Base-by-base conservation (phyloP, 2,888 invertebrate genomes). In the Drosophila aldrichi region DNA sequence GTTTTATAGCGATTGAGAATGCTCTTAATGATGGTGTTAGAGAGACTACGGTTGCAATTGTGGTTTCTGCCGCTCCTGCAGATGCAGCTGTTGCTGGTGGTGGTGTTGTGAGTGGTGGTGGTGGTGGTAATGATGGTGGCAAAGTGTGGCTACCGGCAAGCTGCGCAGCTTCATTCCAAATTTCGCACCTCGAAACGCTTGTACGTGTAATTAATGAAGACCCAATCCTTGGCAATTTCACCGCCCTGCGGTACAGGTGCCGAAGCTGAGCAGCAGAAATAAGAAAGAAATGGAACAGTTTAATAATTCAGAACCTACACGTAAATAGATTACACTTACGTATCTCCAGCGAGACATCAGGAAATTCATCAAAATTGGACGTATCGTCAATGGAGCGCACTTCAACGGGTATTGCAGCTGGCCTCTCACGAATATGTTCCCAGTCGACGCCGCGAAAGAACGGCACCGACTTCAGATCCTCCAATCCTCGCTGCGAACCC, bases 121-220 rank as follows among this genome's bases (percentile, higher is more conserved):
- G 67, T 61, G 54, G 56, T 61, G 56, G 22, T 57, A 59, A 44
- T 61, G 41, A 64, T 76, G 76, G 82, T 86, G 88, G 86, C 86
- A 86, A 86, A 74, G 64, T 83, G 86, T 81, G 87, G 84, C 83
- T 70, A 79, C 74, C 68, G 62, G 58, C 71, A 70, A 73, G 77
- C 77, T 63, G 84, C 71, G 63, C 72, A 68, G 67, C 78, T 87
- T 91, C 88, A 92, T 82, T 92, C 92, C 79, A 92, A 74, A 79
- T 92, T 92, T 77, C 92, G 90, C 76, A 92, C 99, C 94, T 99
- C 99, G 94, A 99, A 99, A 86, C 99, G 95, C 93, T 99, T 99
- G 95, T 99, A 99, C 74, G 99, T 99, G 94, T 99, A 99, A 94
- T 99, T 99, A 92, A 99, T 98, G 94, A 99, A 99, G 86, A 99